phyloP scores from a whole-genome alignment of 2,888 invertebrate species.

The Temnothorax unifasciatus region DNA sequence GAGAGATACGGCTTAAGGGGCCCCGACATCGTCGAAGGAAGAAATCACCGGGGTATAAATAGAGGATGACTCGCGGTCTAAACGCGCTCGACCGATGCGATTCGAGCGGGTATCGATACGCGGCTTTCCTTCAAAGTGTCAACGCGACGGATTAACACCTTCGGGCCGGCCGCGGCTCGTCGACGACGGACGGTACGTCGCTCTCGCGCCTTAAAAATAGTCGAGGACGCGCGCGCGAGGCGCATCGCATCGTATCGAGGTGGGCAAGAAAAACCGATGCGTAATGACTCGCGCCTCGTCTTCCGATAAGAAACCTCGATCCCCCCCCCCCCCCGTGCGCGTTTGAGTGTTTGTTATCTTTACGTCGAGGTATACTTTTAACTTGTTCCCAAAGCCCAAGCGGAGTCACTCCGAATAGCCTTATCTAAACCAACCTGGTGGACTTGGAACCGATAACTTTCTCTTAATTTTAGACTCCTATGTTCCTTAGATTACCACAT shows the following conservation, averaged over 20 bases:
- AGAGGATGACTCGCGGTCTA: slow-evolving; percentile 81
- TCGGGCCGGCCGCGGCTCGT: neutral
- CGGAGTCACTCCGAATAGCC: neutral
- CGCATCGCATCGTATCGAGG: slow-evolving; percentile 14
- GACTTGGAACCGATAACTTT: neutral
- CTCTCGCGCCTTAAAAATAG: slow-evolving; percentile 61
- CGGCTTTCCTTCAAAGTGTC: slow-evolving; percentile 41
- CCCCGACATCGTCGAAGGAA: slow-evolving; percentile 76
- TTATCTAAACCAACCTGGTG: neutral
- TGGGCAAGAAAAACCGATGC: slow-evolving; percentile 11
- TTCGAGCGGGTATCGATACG: slow-evolving; percentile 60
- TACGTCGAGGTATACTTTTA: slow-evolving; percentile 4
- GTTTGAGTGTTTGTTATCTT: slow-evolving; percentile 17
- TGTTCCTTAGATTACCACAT: too few species aligned
- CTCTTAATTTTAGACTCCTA: neutral
- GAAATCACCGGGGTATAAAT: slow-evolving; percentile 82
- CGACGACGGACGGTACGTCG: slow-evolving; percentile 10
- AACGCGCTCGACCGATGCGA: slow-evolving; percentile 68
- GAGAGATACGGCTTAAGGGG: slow-evolving; percentile 45
- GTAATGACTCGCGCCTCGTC: neutral
- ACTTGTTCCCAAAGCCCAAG: neutral
- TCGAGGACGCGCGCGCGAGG: slow-evolving; percentile 45
- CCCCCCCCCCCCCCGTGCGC: too few species aligned
- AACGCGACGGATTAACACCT: slow-evolving; percentile 43
- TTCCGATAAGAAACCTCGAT: slow-evolving; percentile 16